Evolutionary conservation across 2,888 invertebrate genomes (phyloP), one percentile per base, ranked within the genome.

Genomic region (Andrena hattorfiana): DNA sequence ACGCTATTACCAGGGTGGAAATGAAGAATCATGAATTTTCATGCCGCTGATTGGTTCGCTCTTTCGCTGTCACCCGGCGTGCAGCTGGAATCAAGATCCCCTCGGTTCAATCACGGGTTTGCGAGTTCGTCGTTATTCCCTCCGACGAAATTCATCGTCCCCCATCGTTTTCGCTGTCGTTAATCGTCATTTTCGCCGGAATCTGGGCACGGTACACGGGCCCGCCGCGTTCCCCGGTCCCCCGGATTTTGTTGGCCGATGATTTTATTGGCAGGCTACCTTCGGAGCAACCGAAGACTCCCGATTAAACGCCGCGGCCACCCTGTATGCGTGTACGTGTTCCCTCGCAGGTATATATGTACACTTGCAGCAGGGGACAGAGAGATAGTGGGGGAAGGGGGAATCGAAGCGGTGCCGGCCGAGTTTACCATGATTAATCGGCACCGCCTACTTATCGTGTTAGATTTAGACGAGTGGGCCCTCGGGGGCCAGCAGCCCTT

Each of bases 401-500:
- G 81, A 80, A 79, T 77, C 72, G 79, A 82, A 87, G 86, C 82
- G 73, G 87, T 78, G 80, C 81, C 81, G 74, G 87, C 86, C 89
- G 87, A 92, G 89, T 91, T 89, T 91, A 92, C 90, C 90, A 90
- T 91, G 91, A 91, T 91, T 91, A 91, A 91, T 91, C 92, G 91
- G 90, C 91, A 91, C 91, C 91, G 91, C 90, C 92, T 92, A 91
- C 91, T 91, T 91, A 91, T 92, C 91, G 90, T 90, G 91, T 90
- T 90, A 88, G 89, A 88, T 89, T 90, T 90, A 90, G 90, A 87
- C 86, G 81, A 82, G 83, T 84, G 89, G 83, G 70, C 85, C 85
- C 72, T 71, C 76, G 76, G 90, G 87, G 87, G 73, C 85, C 84
- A 81, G 69, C 81, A 87, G 87, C 82, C 84, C 89, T 88, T 87